Evolutionary conservation across 1,140 invertebrate genomes (phyloP).

Genomic region (Parapsyche elsis): DNA sequence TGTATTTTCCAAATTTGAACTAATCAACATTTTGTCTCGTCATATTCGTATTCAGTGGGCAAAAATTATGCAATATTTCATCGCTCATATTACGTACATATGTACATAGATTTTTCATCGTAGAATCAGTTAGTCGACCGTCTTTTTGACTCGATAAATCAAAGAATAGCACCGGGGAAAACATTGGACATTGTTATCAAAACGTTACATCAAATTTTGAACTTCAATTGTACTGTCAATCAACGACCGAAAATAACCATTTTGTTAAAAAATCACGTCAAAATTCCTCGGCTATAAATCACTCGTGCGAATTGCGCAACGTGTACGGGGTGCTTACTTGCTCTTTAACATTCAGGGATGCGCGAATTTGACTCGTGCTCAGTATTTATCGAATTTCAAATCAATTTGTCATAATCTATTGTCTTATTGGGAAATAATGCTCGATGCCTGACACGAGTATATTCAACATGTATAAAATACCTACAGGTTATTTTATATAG

Average conservation of each 20-base stretch:
- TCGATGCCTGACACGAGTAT: not conserved
- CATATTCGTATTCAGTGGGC: too few relatives aligned
- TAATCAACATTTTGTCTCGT: too few relatives aligned
- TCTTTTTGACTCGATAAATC: not conserved
- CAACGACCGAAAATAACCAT: not conserved
- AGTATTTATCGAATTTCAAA: not conserved
- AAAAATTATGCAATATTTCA: too few relatives aligned
- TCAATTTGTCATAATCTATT: not conserved
- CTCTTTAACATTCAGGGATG: too few relatives aligned
- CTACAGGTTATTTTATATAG: not conserved
- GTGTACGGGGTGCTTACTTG: too few relatives aligned
- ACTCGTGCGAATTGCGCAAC: not conserved
- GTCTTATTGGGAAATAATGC: not conserved
- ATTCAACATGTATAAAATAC: not conserved
- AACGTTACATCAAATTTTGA: not conserved
- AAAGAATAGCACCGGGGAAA: not conserved
- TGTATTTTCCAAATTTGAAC: too few relatives aligned
- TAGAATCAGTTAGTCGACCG: not conserved
- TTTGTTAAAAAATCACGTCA: too few relatives aligned
- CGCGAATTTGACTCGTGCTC: too few relatives aligned
- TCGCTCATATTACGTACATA: too few relatives aligned
- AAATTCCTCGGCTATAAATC: not conserved
- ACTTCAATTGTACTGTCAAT: constrained; percentile 11
- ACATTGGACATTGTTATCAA: not conserved
- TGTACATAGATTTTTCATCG: not conserved